Conservation (phyloP, 2,888 invertebrate species). For the Sarcophaga carnaria region DNA sequence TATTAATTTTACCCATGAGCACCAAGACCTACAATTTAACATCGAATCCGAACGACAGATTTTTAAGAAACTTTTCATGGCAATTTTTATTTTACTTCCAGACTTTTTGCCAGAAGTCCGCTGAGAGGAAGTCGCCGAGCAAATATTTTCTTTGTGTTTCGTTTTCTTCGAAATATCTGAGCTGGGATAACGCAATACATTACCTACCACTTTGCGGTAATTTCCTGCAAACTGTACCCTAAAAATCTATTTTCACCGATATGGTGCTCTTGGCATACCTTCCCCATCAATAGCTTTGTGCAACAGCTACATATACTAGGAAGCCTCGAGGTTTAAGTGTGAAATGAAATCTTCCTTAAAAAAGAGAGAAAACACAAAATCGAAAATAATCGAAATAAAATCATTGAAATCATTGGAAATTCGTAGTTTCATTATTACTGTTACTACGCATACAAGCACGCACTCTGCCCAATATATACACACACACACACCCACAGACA, state of each 20-base stretch:
- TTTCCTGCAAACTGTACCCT: too few species aligned
- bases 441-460: not conserved
- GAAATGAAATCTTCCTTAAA: conserved; percentile 41
- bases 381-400: conserved; percentile 5
- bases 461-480: not conserved
- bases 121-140: too few species aligned
- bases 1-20: too few species aligned
- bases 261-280: not conserved
- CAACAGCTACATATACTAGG: not conserved
- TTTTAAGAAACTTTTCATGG: too few species aligned
- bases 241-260: not conserved
- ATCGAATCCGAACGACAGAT: too few species aligned
- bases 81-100: too few species aligned
- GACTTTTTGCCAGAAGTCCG: too few species aligned
- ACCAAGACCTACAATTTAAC: too few species aligned
- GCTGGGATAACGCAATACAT: too few species aligned
- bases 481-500: not conserved
- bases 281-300: not conserved
- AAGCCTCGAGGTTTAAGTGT: conserved; percentile 10
- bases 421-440: conserved; percentile 3
- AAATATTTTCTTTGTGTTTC: too few species aligned
- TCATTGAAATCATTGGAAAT: conserved; percentile 36
- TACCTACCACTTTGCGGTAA: too few species aligned
- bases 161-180: too few species aligned
- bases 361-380: not conserved